Conservation (phyloP, 2,888 invertebrate genomes). For the Isoperla grammatica region DNA sequence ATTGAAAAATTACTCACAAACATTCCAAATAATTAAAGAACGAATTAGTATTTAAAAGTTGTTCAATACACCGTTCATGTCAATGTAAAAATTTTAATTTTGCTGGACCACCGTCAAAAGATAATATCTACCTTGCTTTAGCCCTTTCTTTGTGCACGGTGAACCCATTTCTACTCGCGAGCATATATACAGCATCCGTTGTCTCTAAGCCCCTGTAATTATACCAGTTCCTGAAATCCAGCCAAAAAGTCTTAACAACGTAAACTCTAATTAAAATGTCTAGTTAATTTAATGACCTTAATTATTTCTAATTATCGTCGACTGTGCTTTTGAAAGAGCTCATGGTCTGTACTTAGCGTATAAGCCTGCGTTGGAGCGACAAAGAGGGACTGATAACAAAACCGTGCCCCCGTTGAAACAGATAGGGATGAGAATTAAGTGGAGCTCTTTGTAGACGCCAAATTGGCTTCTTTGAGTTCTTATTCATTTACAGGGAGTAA, state of each 20-base stretch:
- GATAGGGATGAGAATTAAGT: not conserved
- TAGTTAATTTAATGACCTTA: slow-evolving; percentile 24
- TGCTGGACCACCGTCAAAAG: too few relatives aligned
- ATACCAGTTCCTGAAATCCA: slow-evolving; percentile 10
- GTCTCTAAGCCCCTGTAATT: slow-evolving; percentile 10
- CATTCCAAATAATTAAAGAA: too few relatives aligned
- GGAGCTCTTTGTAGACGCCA: not conserved
- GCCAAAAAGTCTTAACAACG: slow-evolving; percentile 5
- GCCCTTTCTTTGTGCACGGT: too few relatives aligned
- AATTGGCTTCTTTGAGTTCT: too few relatives aligned
- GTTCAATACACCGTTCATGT: too few relatives aligned
- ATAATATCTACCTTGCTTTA: too few relatives aligned
- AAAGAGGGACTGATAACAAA: not conserved
- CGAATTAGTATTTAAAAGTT: too few relatives aligned
- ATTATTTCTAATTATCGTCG: slow-evolving; percentile 28
- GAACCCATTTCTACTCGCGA: too few relatives aligned
- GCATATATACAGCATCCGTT: too few relatives aligned
- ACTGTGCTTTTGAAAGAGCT: slow-evolving; percentile 13
- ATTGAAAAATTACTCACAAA: too few relatives aligned
- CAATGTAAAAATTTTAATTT: too few relatives aligned
- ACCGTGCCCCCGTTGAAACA: not conserved
- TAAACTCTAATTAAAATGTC: slow-evolving; percentile 17
- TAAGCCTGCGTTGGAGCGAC: not conserved
- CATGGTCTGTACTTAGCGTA: slow-evolving; percentile 1
- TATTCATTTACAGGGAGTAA: too few relatives aligned